phyloP scores from a whole-genome alignment of 1,140 invertebrate genomes.

The Araneus ventricosus region DNA sequence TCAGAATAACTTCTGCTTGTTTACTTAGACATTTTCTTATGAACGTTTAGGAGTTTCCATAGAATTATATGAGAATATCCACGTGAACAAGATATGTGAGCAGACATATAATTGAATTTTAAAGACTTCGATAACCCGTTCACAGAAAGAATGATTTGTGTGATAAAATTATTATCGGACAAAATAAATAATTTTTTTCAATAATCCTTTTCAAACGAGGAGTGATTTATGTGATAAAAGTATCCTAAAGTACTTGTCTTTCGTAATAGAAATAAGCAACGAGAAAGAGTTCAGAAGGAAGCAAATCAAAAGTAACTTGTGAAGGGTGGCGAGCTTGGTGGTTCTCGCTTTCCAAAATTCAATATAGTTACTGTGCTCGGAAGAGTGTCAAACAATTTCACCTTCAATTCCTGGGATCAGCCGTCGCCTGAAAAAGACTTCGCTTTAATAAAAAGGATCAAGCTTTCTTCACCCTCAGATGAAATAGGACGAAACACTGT shows the following conservation, averaged over 20 bases:
- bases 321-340: not conserved
- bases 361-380: not conserved
- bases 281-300: not conserved
- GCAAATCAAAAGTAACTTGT: not conserved
- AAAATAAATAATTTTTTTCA: too few species aligned
- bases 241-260: not conserved
- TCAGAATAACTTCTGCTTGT: too few species aligned
- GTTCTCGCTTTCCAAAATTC: not conserved
- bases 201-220: not conserved
- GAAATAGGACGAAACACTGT: not conserved
- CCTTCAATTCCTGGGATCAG: not conserved
- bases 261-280: not conserved
- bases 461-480: not conserved
- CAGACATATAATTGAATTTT: too few species aligned
- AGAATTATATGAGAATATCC: too few species aligned
- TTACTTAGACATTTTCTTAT: too few species aligned
- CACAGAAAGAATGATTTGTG: too few species aligned
- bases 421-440: not conserved
- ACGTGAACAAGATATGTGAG: too few species aligned
- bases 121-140: too few species aligned
- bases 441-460: conserved; percentile 4
- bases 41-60: too few species aligned
- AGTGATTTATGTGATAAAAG: not conserved
- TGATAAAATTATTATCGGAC: too few species aligned
- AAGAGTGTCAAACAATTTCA: conserved; percentile 15